A percentile compares a stretch with the other conserved stretches of the same genome.
Conservation (phyloP, 2,113 vertebrate species). For the Eptatretus burgeri region DNA sequence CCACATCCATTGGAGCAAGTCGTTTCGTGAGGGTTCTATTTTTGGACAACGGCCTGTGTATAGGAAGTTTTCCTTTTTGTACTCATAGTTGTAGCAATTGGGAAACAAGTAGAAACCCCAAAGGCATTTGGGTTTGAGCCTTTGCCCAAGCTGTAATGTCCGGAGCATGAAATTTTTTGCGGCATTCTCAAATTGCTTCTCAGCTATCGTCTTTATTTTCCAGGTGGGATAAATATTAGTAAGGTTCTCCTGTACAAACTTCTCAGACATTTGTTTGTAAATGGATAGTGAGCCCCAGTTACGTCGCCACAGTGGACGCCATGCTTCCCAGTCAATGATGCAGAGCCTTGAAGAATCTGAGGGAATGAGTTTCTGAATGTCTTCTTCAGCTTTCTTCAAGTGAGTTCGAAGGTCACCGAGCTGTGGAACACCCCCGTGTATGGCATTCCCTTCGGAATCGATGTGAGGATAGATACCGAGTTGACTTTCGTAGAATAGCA, state of each 20-base stretch:
- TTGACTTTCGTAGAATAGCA: slow-evolving; percentile 39
- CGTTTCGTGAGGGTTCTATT: slow-evolving; percentile 23
- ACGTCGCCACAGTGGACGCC: slow-evolving; percentile 52
- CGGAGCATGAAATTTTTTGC: slow-evolving; percentile 17
- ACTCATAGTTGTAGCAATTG: slow-evolving; percentile 10
- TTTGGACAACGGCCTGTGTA: slow-evolving; percentile 33
- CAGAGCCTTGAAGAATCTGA: slow-evolving; percentile 21
- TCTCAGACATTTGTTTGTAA: slow-evolving; percentile 26
- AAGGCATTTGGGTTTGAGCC: not conserved
- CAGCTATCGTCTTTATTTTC: slow-evolving; percentile 11
- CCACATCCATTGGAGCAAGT: slow-evolving; percentile 49
- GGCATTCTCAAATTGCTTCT: slow-evolving; percentile 15
- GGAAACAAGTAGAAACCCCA: slow-evolving; percentile 11
- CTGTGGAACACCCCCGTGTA: slow-evolving; percentile 53
- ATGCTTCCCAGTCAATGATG: slow-evolving; percentile 71
- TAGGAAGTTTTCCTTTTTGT: slow-evolving; percentile 15
- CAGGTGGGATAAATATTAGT: not conserved
- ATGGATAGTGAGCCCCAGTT: slow-evolving; percentile 41
- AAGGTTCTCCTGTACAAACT: not conserved
- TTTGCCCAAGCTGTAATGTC: slow-evolving; percentile 15
- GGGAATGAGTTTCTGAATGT: slow-evolving; percentile 23
- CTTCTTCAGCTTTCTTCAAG: slow-evolving; percentile 15
- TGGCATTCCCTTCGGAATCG: slow-evolving; percentile 11
- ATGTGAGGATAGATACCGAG: slow-evolving; percentile 46
- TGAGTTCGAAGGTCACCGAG: slow-evolving; percentile 39